Percentiles rank a stretch among this genome's conserved stretches.
phyloP scores from a whole-genome alignment of 2,797 vertebrate species.

The Ptychadena robeensis region DNA sequence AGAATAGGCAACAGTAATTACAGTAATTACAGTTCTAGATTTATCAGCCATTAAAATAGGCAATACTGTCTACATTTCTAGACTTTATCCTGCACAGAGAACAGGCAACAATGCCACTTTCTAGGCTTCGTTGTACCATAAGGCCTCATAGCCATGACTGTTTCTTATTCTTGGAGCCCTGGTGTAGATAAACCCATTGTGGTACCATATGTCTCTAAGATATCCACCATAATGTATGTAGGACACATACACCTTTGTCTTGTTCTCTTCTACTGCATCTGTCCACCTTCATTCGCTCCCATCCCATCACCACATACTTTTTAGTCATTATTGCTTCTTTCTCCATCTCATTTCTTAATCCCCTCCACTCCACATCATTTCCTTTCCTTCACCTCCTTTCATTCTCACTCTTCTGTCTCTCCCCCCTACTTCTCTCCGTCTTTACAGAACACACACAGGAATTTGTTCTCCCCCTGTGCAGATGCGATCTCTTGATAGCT shows the following conservation, averaged over 20 bases:
- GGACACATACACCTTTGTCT: neutral
- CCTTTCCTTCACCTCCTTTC: neutral
- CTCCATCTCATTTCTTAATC: neutral
- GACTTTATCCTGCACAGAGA: too few species aligned
- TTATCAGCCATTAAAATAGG: neutral
- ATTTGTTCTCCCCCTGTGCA: slow-evolving; percentile 48
- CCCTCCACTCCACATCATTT: neutral
- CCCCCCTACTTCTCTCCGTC: slow-evolving; percentile 11
- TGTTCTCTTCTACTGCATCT: neutral
- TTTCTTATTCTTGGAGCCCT: neutral
- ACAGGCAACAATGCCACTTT: neutral
- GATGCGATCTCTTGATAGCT: slow-evolving; percentile 57
- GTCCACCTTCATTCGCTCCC: neutral
- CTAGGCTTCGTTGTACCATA: too few species aligned
- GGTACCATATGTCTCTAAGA: neutral
- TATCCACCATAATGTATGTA: neutral
- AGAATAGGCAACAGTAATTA: too few species aligned
- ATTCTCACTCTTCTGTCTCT: slow-evolving; percentile 1
- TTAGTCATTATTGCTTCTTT: neutral
- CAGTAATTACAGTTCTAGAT: neutral
- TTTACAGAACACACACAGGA: slow-evolving; percentile 52
- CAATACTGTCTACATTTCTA: too few species aligned
- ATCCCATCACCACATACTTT: slow-evolving; percentile 4
- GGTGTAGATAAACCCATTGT: neutral
- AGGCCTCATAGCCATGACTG: too few species aligned